Percentiles rank a stretch among this genome's conserved stretches.
These are phyloP conservation scores for Tanypteryx hageni DNA, from an alignment of 2,888 invertebrate genomes.

Conservation along the genomic window DNA sequence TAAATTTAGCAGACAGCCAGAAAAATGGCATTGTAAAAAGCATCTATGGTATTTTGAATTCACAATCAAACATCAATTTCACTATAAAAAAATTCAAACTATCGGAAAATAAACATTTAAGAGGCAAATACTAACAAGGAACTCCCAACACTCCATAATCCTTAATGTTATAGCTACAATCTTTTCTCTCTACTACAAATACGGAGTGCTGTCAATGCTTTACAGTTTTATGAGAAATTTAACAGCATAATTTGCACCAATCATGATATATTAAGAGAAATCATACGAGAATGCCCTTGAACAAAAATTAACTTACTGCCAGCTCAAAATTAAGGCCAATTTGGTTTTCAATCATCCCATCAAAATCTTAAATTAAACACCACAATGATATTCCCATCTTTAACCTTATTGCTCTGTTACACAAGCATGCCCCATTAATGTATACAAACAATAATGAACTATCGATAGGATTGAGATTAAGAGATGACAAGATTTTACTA, in stretches of 20 bases:
- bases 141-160: slow-evolving; percentile 23
- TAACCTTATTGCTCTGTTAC: slow-evolving; percentile 21
- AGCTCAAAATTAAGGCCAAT: not conserved
- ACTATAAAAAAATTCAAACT: not conserved
- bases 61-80: not conserved
- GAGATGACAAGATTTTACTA: not conserved
- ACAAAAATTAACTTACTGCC: not conserved
- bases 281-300: not conserved
- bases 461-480: not conserved
- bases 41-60: not conserved
- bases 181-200: not conserved
- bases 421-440: slow-evolving; percentile 54
- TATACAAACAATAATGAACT: not conserved
- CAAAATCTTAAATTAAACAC: not conserved
- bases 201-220: not conserved
- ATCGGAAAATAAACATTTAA: not conserved
- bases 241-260: not conserved
- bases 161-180: not conserved
- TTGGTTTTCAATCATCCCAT: not conserved
- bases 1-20: not conserved
- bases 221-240: not conserved
- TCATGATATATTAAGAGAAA: not conserved
- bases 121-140: slow-evolving; percentile 10
- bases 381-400: not conserved
- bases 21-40: slow-evolving; percentile 1